A percentile compares a stretch with the other conserved stretches of the same genome.
Conservation (phyloP, 2,113 vertebrate genomes). For the Spermophilus dauricus region DNA sequence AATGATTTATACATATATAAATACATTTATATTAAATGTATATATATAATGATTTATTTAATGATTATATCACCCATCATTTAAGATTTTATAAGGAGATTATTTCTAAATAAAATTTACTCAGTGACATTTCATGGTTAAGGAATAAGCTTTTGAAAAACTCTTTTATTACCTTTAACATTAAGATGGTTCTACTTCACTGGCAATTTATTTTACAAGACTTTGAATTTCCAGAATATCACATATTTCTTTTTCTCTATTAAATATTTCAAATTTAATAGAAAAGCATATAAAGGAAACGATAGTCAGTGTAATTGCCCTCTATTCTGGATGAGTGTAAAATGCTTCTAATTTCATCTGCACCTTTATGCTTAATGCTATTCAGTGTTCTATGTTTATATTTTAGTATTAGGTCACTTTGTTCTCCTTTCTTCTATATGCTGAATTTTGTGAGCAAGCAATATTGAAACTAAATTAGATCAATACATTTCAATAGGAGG, state of each 20-base stretch:
- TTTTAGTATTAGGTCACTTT: not conserved
- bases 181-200: not conserved
- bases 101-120: not conserved
- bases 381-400: not conserved
- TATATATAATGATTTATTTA: not conserved
- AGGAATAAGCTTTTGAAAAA: not conserved
- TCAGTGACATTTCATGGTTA: not conserved
- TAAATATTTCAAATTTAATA: not conserved
- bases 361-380: not conserved
- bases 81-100: not conserved
- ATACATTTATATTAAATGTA: too few relatives aligned
- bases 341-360: not conserved
- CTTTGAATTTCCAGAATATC: not conserved
- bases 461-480: conserved; percentile 15
- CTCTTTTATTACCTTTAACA: not conserved
- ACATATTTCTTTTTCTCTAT: not conserved
- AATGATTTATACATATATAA: too few relatives aligned
- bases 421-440: not conserved
- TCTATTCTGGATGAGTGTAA: not conserved
- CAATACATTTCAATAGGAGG: not conserved
- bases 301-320: not conserved
- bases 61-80: not conserved
- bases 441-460: not conserved
- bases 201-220: not conserved
- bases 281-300: not conserved